Percentiles rank a stretch among this genome's conserved stretches.
Evolutionary conservation across 2,888 invertebrate genomes (phyloP).

Genomic region (Philereme transversata): DNA sequence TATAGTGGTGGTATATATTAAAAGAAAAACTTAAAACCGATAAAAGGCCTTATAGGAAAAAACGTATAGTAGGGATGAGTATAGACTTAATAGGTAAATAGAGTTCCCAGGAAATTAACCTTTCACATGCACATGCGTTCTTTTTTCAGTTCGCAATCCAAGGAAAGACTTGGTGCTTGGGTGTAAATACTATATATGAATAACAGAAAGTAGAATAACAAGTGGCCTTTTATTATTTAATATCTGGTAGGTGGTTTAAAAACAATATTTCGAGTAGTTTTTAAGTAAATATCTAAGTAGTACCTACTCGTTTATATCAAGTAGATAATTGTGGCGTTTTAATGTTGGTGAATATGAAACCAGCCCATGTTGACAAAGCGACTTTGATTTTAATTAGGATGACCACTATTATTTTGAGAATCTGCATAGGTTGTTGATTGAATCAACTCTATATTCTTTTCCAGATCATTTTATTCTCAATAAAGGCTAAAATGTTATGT

Average conservation of each 20-base stretch:
- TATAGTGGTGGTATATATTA: not conserved
- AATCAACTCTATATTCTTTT: no score
- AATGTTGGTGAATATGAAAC: not conserved
- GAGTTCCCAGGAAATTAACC: constrained; percentile 5
- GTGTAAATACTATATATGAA: not conserved
- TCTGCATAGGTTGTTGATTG: no score
- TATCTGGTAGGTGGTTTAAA: not conserved
- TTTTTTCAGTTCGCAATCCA: constrained; percentile 1
- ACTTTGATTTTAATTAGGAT: not conserved
- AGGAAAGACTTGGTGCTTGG: not conserved
- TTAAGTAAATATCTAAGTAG: no score
- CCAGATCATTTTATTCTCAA: no score
- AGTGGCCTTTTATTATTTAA: not conserved
- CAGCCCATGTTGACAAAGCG: not conserved
- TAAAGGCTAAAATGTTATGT: no score
- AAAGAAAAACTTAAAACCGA: not conserved
- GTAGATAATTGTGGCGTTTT: no score
- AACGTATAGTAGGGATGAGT: not conserved
- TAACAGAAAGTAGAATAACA: not conserved
- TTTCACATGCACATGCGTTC: constrained; percentile 22
- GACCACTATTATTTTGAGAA: not conserved
- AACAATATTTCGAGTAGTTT: no score
- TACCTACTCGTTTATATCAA: no score
- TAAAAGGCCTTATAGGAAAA: not conserved
- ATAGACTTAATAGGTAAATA: not conserved